phyloP scores from a whole-genome alignment of 2,888 invertebrate genomes.

The Dyspetes luteomarginatus region DNA sequence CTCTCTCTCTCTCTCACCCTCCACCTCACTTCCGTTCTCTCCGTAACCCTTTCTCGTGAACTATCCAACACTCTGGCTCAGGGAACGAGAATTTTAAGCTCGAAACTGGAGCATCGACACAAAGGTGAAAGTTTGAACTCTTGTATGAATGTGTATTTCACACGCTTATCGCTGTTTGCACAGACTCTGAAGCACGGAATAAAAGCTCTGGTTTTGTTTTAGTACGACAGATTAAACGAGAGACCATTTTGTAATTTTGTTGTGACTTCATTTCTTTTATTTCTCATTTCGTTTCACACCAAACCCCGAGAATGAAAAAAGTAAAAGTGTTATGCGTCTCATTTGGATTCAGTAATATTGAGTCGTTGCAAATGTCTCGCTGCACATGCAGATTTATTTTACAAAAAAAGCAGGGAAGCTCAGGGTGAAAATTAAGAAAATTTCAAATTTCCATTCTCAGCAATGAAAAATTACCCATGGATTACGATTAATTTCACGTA shows the following conservation, averaged over 20 bases:
- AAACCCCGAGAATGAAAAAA: too few relatives aligned
- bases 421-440: background rate
- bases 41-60: slow-evolving; percentile 3
- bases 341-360: too few relatives aligned
- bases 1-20: slow-evolving; percentile 26
- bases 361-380: too few relatives aligned
- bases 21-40: slow-evolving; percentile 40
- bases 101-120: slow-evolving; percentile 57
- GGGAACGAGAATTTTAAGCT: slow-evolving; percentile 60
- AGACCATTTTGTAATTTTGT: too few relatives aligned
- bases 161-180: slow-evolving; percentile 56
- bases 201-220: slow-evolving; percentile 34
- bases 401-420: too few relatives aligned
- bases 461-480: too few relatives aligned
- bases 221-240: background rate
- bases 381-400: too few relatives aligned
- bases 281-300: too few relatives aligned
- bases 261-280: too few relatives aligned
- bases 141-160: slow-evolving; percentile 14
- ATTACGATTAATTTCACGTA: too few relatives aligned
- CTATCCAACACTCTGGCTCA: slow-evolving; percentile 33
- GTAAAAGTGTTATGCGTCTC: too few relatives aligned
- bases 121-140: slow-evolving; percentile 49
- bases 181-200: slow-evolving; percentile 46
- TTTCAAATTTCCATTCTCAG: too few relatives aligned